Conservation (phyloP, 92 coral and sea anemone species). For the Phenganax stokvisi region DNA sequence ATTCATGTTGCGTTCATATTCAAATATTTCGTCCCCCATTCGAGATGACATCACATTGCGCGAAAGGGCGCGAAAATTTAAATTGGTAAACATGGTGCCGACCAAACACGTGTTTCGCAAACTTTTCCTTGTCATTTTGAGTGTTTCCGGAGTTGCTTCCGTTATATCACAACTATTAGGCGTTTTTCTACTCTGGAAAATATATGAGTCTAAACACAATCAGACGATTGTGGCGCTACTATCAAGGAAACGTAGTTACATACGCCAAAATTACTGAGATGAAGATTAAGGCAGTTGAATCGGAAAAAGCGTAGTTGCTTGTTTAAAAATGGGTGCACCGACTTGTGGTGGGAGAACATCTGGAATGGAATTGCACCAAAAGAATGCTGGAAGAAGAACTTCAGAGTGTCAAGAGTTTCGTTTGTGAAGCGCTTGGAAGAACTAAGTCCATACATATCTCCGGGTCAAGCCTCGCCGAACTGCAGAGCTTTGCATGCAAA, state of each 20-base stretch:
- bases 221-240: too few species aligned
- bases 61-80: too few species aligned
- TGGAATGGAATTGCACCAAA: constrained; percentile 48
- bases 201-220: too few species aligned
- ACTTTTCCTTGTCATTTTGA: too few species aligned
- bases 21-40: too few species aligned
- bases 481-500: constrained; percentile 42
- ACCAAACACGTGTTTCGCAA: too few species aligned
- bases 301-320: constrained; percentile 44
- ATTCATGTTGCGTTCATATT: too few species aligned
- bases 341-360: constrained; percentile 50
- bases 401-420: constrained; percentile 43
- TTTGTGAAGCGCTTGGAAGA: constrained; percentile 34
- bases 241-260: constrained; percentile 41
- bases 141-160: too few species aligned
- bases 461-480: constrained; percentile 55
- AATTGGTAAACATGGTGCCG: too few species aligned
- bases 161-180: too few species aligned
- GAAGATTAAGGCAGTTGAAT: constrained; percentile 32
- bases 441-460: constrained; percentile 45
- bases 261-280: constrained; percentile 22
- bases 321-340: constrained; percentile 47
- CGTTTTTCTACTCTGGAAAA: too few species aligned
- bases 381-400: constrained; percentile 48
- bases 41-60: too few species aligned